phyloP scores from a whole-genome alignment of 2,797 vertebrate genomes.

The Cuculus canorus region DNA sequence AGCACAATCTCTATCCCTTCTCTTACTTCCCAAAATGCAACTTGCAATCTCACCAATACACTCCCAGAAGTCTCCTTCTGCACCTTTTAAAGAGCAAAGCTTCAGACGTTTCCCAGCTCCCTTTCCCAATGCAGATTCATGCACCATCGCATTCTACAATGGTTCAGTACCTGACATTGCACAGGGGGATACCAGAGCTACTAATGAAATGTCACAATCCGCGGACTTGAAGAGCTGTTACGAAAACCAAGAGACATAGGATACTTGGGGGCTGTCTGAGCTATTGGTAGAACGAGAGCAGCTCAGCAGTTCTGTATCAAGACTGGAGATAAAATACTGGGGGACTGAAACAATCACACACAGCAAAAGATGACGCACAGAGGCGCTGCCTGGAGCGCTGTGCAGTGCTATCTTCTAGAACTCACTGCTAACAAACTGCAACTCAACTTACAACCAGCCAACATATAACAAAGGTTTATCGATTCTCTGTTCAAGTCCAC shows the following conservation, averaged over 20 bases:
- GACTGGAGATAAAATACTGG: background rate
- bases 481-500: background rate
- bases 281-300: background rate
- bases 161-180: background rate
- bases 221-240: background rate
- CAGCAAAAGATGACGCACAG: background rate
- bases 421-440: background rate
- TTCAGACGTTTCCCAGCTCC: background rate
- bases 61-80: background rate
- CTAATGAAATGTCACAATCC: background rate
- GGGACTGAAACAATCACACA: background rate
- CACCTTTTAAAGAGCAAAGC: background rate
- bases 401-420: background rate
- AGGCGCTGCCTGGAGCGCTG: background rate
- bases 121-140: background rate
- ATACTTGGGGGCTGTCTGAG: background rate
- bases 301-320: background rate
- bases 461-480: background rate
- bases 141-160: background rate
- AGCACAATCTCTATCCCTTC: background rate
- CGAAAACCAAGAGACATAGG: background rate
- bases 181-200: background rate
- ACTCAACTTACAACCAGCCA: background rate
- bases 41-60: background rate
- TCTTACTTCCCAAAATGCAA: background rate